These are phyloP conservation scores for Idris sp. DNA, from an alignment of 1,140 invertebrate genomes.

Conservation along the genomic window DNA sequence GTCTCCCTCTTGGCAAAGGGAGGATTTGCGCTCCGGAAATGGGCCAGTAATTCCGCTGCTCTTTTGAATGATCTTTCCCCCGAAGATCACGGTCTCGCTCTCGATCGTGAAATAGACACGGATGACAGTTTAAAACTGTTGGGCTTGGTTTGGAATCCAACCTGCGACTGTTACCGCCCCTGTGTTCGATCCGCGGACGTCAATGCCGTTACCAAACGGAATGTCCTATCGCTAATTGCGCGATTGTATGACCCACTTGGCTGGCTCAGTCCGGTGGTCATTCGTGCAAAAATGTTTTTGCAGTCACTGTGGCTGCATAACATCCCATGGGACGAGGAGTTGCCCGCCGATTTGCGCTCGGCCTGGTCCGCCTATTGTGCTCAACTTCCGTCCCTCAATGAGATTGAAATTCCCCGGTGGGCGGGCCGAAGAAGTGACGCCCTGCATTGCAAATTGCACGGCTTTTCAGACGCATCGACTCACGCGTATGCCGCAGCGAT, in stretches of 20 bases:
- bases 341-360: too few species aligned
- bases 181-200: too few species aligned
- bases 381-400: too few species aligned
- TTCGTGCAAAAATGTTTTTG: too few species aligned
- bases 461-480: background rate
- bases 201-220: too few species aligned
- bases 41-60: constrained; percentile 1
- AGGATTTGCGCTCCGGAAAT: constrained; percentile 1
- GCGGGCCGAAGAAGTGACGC: background rate
- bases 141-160: background rate
- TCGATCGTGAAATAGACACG: background rate
- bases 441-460: background rate
- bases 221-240: too few species aligned
- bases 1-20: background rate
- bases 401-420: too few species aligned
- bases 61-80: background rate
- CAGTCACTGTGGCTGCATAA: too few species aligned
- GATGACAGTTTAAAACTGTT: background rate
- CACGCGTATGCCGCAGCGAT: background rate
- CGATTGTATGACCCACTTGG: too few species aligned
- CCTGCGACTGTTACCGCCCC: background rate
- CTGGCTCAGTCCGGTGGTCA: too few species aligned
- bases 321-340: too few species aligned
- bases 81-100: background rate
- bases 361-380: too few species aligned